Percentiles rank a stretch among this genome's conserved stretches.
Conservation (phyloP, 2,113 vertebrate genomes). For the Sorex araneus region DNA sequence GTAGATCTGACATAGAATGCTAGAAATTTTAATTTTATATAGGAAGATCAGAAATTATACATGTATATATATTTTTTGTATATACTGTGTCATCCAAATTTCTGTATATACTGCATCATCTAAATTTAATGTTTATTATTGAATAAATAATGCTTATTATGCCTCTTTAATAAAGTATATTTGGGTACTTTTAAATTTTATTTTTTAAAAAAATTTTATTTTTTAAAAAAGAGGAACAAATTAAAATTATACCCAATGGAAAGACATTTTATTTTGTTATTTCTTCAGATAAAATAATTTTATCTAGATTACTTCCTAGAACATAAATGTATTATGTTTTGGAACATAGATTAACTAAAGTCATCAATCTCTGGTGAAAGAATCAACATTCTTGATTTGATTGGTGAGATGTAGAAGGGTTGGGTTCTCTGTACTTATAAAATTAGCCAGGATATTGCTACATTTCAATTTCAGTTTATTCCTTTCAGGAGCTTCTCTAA, state of each 20-base stretch:
- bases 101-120: background rate
- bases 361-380: background rate
- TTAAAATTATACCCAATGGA: constrained; percentile 62
- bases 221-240: constrained; percentile 1
- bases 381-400: background rate
- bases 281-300: constrained; percentile 65
- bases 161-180: background rate
- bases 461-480: background rate
- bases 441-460: background rate
- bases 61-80: too few species aligned
- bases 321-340: background rate
- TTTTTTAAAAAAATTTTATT: constrained; percentile 30
- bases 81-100: background rate
- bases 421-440: constrained; percentile 9
- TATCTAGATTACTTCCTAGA: constrained; percentile 24
- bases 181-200: constrained; percentile 27
- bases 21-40: constrained; percentile 58
- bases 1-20: background rate
- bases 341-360: background rate
- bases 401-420: background rate
- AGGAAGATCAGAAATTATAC: background rate
- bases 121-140: constrained; percentile 42
- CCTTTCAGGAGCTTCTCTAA: background rate
- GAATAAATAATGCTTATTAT: background rate
- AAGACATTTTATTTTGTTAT: constrained; percentile 41